phyloP scores from a whole-genome alignment of 2,888 invertebrate genomes.

The Cosmopolites sordidus region DNA sequence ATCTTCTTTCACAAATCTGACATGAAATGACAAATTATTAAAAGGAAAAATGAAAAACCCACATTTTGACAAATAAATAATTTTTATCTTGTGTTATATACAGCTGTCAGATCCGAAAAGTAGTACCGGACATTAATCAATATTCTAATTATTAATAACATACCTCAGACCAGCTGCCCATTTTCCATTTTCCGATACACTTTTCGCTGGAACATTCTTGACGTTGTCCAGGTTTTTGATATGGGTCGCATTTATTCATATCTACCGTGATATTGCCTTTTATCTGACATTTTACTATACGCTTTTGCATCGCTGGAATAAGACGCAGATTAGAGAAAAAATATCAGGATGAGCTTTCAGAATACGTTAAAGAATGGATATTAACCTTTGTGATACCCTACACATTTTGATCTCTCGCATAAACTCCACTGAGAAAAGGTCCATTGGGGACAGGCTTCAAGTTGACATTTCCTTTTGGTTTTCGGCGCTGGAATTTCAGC shows the following conservation, averaged over 20 bases:
- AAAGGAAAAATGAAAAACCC: too few relatives aligned
- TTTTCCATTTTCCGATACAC: constrained; percentile 88
- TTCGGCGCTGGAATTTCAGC: constrained; percentile 63
- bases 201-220: constrained; percentile 77
- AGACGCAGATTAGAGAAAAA: background rate
- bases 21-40: too few relatives aligned
- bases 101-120: too few relatives aligned
- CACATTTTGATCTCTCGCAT: constrained; percentile 70
- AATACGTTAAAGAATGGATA: background rate
- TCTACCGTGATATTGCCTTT: constrained; percentile 39
- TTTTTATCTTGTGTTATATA: too few relatives aligned
- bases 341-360: background rate
- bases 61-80: too few relatives aligned
- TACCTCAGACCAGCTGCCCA: constrained; percentile 92
- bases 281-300: constrained; percentile 61
- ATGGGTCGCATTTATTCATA: constrained; percentile 63
- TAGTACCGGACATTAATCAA: constrained; percentile 3
- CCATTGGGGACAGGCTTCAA: constrained; percentile 71
- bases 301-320: constrained; percentile 63
- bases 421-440: constrained; percentile 64
- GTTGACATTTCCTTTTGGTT: constrained; percentile 62
- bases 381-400: constrained; percentile 65
- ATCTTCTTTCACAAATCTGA: too few relatives aligned
- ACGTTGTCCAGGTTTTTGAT: constrained; percentile 68
- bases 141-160: background rate